Conservation (phyloP, 2,113 vertebrate genomes). For the Myotis davidii region DNA sequence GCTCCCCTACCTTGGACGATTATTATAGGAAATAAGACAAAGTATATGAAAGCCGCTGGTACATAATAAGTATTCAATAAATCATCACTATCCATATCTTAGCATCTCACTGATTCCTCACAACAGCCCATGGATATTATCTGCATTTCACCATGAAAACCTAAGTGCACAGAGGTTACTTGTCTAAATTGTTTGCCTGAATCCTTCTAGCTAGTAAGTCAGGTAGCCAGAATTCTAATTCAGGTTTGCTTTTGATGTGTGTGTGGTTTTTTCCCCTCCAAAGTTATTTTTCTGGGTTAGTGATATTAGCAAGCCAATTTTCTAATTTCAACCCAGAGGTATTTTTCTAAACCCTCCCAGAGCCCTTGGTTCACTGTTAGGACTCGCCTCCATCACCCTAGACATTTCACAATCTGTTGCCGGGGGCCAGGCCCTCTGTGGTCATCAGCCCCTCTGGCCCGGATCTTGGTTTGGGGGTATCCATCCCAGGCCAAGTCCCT, state of each 20-base stretch:
- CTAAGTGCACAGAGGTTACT: neutral
- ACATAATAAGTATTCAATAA: neutral
- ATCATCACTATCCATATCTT: neutral
- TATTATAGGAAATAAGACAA: conserved; percentile 31
- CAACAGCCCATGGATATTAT: neutral
- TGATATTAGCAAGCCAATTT: neutral
- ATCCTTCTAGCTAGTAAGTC: neutral
- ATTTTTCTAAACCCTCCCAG: neutral
- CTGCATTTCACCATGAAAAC: neutral
- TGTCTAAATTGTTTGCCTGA: neutral
- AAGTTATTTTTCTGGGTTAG: neutral
- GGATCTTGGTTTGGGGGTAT: neutral
- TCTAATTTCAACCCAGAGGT: neutral
- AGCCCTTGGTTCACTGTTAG: neutral
- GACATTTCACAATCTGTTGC: neutral
- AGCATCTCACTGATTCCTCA: neutral
- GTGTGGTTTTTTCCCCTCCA: neutral
- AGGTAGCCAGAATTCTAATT: conserved; percentile 4
- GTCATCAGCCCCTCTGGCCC: neutral
- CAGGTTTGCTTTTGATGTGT: neutral
- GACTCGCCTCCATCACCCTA: neutral
- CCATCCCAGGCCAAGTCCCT: neutral
- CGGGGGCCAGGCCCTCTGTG: too few relatives aligned
- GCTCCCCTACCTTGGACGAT: neutral
- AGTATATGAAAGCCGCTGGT: neutral